Base-by-base conservation (phyloP, 2,797 vertebrate genomes). In the Myotis pilosus region DNA sequence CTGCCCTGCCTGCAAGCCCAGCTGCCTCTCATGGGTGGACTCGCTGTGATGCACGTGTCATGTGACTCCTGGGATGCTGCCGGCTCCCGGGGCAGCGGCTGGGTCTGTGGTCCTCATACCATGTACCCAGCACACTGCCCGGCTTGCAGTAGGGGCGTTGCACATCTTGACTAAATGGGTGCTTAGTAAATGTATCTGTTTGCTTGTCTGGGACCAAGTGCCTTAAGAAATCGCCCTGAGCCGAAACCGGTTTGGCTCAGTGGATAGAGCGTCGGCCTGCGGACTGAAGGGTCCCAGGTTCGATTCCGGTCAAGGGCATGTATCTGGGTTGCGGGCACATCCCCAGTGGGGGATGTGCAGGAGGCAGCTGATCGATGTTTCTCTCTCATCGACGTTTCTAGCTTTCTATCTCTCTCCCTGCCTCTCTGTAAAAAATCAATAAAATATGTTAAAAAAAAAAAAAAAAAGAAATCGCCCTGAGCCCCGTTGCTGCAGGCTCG, bases 401-500 rank as follows among this genome's bases (percentile, higher is more conserved):
- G n/a, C n/a, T n/a, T n/a, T n/a, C n/a, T n/a, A n/a, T n/a, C n/a
- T n/a, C n/a, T n/a, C n/a, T n/a, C n/a, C n/a, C n/a, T n/a, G n/a
- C n/a, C n/a, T n/a, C n/a, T n/a, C n/a, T n/a, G n/a, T n/a, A n/a
- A n/a, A n/a, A n/a, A n/a, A n/a, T n/a, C n/a, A n/a, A n/a, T n/a
- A n/a, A n/a, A n/a, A n/a, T n/a, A n/a, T n/a, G n/a, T n/a, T n/a
- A n/a, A n/a, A n/a, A n/a, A n/a, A n/a, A n/a, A n/a, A n/a, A n/a
- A n/a, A n/a, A n/a, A n/a, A n/a, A 66, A 47, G 79, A 90, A 62
- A 33, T 33, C 51, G 49, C 83, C 57, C 28, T 33, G 53, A 83
- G 89, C 57, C 5, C n/a, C 2, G 0, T 68, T 55, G 75, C 82
- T 71, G 4, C 49, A 20, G 91, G 82, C 22, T 66, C 8, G 19